phyloP scores from a whole-genome alignment of 2,797 vertebrate species.

The Nyctibius grandis region DNA sequence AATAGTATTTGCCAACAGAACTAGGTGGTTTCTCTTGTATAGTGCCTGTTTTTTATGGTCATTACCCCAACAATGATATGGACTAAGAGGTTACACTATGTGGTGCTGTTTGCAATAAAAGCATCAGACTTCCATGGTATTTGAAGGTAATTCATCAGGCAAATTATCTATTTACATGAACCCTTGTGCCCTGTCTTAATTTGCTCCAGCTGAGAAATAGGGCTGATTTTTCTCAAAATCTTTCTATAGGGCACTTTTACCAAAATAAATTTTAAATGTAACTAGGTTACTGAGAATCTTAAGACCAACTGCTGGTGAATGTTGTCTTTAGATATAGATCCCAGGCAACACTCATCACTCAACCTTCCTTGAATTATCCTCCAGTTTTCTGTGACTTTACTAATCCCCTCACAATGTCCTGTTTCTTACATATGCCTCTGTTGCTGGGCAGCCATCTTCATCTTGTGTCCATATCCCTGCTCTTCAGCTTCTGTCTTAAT shows the following conservation, averaged over 20 bases:
- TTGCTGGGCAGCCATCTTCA: neutral
- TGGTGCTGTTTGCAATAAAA: neutral
- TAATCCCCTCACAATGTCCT: neutral
- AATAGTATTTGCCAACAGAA: neutral
- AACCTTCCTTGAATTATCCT: neutral
- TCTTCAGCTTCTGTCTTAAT: neutral
- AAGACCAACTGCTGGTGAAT: neutral
- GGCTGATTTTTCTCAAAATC: neutral
- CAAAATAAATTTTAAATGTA: neutral
- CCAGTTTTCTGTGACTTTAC: neutral
- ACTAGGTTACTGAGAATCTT: neutral
- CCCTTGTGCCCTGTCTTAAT: neutral
- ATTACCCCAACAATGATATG: neutral
- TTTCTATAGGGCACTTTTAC: neutral
- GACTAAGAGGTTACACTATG: neutral
- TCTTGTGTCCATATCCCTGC: neutral
- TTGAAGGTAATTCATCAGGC: neutral
- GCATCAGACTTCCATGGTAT: neutral
- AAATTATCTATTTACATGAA: neutral
- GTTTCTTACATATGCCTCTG: neutral
- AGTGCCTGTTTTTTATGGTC: neutral
- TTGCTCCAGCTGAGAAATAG: neutral
- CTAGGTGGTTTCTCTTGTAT: neutral
- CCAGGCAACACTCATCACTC: neutral
- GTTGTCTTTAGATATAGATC: neutral